Percentiles rank a stretch among this genome's conserved stretches.
phyloP scores from a whole-genome alignment of 2,797 vertebrate species.

The Propithecus perrieri region DNA sequence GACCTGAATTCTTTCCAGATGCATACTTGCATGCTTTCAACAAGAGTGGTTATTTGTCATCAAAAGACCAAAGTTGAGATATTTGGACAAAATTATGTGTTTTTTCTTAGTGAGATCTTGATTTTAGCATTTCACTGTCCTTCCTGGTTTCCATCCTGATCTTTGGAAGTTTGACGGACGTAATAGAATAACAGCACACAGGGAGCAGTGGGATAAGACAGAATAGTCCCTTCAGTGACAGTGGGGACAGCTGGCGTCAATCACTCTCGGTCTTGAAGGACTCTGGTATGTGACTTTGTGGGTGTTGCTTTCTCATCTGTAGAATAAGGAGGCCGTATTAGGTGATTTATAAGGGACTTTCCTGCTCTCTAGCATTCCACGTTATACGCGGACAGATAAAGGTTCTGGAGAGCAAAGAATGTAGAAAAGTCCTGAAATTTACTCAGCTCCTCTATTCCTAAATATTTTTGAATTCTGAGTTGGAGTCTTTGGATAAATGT shows the following conservation, averaged over 20 bases:
- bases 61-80: conserved; percentile 24
- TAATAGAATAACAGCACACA: background rate
- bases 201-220: background rate
- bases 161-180: background rate
- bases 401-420: background rate
- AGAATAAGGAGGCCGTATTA: background rate
- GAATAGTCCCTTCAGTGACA: background rate
- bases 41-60: conserved; percentile 37
- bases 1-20: conserved; percentile 57
- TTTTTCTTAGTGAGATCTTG: background rate
- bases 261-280: background rate
- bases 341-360: background rate
- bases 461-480: background rate
- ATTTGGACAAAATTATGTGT: background rate
- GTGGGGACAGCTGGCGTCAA: background rate
- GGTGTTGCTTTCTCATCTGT: background rate
- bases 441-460: conserved; percentile 16
- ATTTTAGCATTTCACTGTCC: background rate
- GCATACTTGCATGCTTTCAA: conserved; percentile 17
- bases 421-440: conserved; percentile 19
- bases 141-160: conserved; percentile 9
- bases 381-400: background rate
- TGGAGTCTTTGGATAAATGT: background rate
- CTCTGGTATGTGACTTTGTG: background rate
- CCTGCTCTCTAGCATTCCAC: background rate